Evolutionary conservation across 2,797 vertebrate genomes (phyloP).

Genomic region (Semaprochilodus insignis): DNA sequence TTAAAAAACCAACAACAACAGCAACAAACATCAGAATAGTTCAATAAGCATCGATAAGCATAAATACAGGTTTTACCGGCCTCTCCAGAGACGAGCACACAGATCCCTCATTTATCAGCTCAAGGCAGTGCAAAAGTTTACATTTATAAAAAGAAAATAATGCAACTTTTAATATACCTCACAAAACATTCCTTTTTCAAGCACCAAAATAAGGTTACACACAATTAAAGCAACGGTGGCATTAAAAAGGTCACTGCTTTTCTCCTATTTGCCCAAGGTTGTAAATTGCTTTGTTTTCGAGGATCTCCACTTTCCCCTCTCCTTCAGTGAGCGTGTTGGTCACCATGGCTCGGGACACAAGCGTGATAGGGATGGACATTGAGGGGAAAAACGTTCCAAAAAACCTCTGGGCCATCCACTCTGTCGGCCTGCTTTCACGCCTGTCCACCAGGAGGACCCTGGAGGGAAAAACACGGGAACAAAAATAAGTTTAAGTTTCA

Average conservation of each 20-base stretch:
- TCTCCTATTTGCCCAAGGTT: conserved; percentile 67
- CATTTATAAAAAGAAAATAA: not conserved
- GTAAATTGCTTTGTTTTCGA: conserved; percentile 82
- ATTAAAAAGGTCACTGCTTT: conserved; percentile 50
- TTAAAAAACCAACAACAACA: too few species aligned
- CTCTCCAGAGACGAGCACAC: not conserved
- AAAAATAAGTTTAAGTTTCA: too few species aligned
- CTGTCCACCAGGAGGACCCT: conserved; percentile 82
- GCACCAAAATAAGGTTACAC: conserved; percentile 20
- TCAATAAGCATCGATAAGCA: not conserved
- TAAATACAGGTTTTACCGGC: not conserved
- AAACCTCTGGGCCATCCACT: conserved; percentile 79
- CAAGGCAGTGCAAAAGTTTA: not conserved
- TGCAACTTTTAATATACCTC: not conserved
- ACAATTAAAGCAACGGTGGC: not conserved
- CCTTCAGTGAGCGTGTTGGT: conserved; percentile 74
- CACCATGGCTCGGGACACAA: conserved; percentile 73
- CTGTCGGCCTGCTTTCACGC: conserved; percentile 76
- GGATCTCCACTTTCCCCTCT: conserved; percentile 72
- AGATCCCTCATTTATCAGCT: not conserved
- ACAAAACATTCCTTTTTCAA: not conserved
- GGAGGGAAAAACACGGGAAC: not conserved
- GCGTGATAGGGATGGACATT: conserved; percentile 75
- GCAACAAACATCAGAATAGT: not conserved
- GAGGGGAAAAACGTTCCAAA: conserved; percentile 68